Evolutionary conservation across 2,797 vertebrate species (phyloP).

Genomic region (Sylvilagus floridanus): DNA sequence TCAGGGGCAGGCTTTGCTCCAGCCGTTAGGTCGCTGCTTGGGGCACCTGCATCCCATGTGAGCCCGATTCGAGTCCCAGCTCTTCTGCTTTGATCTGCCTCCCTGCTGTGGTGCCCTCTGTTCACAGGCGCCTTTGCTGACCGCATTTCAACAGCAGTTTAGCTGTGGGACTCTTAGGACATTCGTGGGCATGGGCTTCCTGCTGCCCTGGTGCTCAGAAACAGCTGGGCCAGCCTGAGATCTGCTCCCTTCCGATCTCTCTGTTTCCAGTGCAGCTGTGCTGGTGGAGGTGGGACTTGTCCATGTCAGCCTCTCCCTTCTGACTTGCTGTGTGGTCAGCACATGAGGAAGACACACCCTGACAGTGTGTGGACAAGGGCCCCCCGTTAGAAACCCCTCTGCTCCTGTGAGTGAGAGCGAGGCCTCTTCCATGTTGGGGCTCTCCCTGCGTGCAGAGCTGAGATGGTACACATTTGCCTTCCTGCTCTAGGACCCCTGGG

Average conservation of each 20-base stretch:
- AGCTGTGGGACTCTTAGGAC: not conserved
- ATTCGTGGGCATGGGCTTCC: not conserved
- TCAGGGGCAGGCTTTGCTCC: too few species aligned
- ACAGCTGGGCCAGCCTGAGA: not conserved
- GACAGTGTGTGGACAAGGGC: not conserved
- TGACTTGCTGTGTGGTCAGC: too few species aligned
- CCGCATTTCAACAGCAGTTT: not conserved
- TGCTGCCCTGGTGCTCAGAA: not conserved
- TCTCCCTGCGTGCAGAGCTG: not conserved
- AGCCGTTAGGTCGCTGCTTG: too few species aligned
- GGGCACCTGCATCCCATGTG: too few species aligned
- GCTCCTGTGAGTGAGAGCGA: not conserved
- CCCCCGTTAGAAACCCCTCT: not conserved
- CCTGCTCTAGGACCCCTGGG: not conserved
- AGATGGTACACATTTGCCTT: not conserved
- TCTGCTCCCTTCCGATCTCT: too few species aligned
- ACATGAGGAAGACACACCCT: not conserved
- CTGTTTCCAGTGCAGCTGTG: too few species aligned
- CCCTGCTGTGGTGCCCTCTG: too few species aligned
- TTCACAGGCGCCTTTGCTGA: too few species aligned
- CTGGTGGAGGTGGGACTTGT: not conserved
- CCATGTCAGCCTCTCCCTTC: not conserved
- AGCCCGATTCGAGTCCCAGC: too few species aligned
- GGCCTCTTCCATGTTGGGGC: not conserved
- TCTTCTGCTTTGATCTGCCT: too few species aligned